Conservation (phyloP, 2,113 vertebrate genomes). For the Spermophilus dauricus region DNA sequence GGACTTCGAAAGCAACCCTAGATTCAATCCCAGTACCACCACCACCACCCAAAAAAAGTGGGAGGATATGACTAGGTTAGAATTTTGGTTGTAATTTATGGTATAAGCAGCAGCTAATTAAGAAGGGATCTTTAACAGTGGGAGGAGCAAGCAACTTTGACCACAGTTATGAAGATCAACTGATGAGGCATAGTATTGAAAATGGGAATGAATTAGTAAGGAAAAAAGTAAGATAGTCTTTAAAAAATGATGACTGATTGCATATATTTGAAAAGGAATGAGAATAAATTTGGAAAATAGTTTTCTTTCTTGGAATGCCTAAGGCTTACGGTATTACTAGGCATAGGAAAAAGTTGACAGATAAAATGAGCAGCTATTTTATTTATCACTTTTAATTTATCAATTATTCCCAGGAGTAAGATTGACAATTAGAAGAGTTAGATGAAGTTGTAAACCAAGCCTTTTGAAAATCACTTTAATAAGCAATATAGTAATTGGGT, state of each 20-base stretch:
- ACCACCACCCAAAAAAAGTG: no score
- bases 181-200: neutral
- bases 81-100: slow-evolving; percentile 51
- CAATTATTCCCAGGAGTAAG: neutral
- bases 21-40: no score
- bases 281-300: slow-evolving; percentile 49
- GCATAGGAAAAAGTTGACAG: slow-evolving; percentile 39
- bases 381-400: neutral
- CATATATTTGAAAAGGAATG: slow-evolving; percentile 1
- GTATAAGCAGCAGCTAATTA: neutral
- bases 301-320: slow-evolving; percentile 51
- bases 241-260: neutral
- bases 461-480: slow-evolving; percentile 49
- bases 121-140: neutral
- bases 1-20: no score
- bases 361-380: slow-evolving; percentile 55
- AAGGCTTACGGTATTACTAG: neutral
- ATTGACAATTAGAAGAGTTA: neutral
- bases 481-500: slow-evolving; percentile 20
- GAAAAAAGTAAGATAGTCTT: neutral
- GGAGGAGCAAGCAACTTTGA: neutral
- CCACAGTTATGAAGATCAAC: neutral
- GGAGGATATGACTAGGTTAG: neutral
- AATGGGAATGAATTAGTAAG: neutral
- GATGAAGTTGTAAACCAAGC: slow-evolving; percentile 49